phyloP scores from a whole-genome alignment of 2,888 invertebrate species.

The Drosophila setosimentum region DNA sequence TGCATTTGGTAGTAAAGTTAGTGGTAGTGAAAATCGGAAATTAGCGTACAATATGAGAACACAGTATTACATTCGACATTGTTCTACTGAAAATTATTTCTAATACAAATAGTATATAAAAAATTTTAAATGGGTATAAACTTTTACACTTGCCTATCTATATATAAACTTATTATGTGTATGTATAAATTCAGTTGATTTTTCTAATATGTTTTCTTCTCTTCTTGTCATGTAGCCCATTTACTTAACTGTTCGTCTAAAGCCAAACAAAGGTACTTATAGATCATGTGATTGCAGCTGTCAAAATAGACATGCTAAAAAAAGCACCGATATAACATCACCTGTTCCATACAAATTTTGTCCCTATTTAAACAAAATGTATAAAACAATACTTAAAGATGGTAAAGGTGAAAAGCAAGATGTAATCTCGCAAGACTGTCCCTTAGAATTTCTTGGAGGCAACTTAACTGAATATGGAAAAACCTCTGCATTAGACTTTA shows the following conservation, averaged over 20 bases:
- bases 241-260: constrained; percentile 82
- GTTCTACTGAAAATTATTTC: not conserved
- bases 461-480: constrained; percentile 14
- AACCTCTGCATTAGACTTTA: constrained; percentile 2
- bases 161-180: constrained; percentile 1
- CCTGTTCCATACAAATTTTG: constrained; percentile 45
- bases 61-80: not conserved
- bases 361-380: constrained; percentile 56
- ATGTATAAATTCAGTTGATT: constrained; percentile 15
- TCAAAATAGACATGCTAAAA: constrained; percentile 64
- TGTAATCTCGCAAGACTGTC: constrained; percentile 19
- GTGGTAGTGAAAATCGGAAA: not conserved
- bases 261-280: constrained; percentile 83
- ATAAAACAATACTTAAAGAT: constrained; percentile 57
- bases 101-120: not conserved
- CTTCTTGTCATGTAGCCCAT: constrained; percentile 77
- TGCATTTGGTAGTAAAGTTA: not conserved
- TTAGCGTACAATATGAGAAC: not conserved
- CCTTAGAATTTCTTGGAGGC: not conserved
- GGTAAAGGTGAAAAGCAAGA: constrained; percentile 38
- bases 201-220: constrained; percentile 45
- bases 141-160: not conserved
- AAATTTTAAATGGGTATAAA: not conserved
- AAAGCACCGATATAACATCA: constrained; percentile 72
- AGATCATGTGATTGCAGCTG: constrained; percentile 78